Percentiles rank a stretch among this genome's conserved stretches.
These are phyloP conservation scores for Caprella mutica DNA, from an alignment of 2,888 invertebrate species.

Conservation along the genomic window DNA sequence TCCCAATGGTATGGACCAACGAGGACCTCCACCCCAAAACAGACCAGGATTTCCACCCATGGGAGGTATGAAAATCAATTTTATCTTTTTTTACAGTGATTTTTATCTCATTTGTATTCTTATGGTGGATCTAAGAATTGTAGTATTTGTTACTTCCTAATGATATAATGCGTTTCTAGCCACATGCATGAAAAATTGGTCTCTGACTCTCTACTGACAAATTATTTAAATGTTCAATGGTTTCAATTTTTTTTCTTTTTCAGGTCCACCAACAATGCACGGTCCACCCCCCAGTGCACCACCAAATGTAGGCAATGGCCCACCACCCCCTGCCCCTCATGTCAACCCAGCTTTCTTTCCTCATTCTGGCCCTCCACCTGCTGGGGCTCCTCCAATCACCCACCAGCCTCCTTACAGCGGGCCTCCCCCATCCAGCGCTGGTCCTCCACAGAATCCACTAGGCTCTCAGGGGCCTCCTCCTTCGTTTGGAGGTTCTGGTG, in stretches of 20 bases:
- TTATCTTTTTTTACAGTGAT: too few relatives aligned
- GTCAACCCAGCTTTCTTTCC: constrained; percentile 95
- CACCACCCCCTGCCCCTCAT: constrained; percentile 61
- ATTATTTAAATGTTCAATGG: too few relatives aligned
- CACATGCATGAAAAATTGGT: too few relatives aligned
- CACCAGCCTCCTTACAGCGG: constrained; percentile 35
- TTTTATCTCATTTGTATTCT: too few relatives aligned
- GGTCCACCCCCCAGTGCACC: constrained; percentile 36
- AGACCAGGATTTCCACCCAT: constrained; percentile 14
- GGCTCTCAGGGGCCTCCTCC: constrained; percentile 30
- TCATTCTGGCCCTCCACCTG: constrained; percentile 31
- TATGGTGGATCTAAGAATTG: too few relatives aligned
- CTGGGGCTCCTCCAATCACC: constrained; percentile 26
- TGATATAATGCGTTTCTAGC: too few relatives aligned
- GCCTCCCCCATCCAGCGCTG: constrained; percentile 8
- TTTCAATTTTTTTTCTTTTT: too few relatives aligned
- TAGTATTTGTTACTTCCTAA: too few relatives aligned
- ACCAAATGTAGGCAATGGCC: constrained; percentile 35
- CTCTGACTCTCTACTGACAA: too few relatives aligned
- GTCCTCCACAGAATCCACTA: too few relatives aligned
- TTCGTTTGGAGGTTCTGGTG: constrained; percentile 35
- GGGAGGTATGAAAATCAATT: not conserved
- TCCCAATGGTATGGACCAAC: constrained; percentile 19
- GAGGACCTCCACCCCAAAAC: constrained; percentile 30
- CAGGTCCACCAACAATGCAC: constrained; percentile 43